A percentile compares a stretch with the other conserved stretches of the same genome.
Conservation (phyloP, 2,888 invertebrate species). For the Xestoiulus laeticollis region DNA sequence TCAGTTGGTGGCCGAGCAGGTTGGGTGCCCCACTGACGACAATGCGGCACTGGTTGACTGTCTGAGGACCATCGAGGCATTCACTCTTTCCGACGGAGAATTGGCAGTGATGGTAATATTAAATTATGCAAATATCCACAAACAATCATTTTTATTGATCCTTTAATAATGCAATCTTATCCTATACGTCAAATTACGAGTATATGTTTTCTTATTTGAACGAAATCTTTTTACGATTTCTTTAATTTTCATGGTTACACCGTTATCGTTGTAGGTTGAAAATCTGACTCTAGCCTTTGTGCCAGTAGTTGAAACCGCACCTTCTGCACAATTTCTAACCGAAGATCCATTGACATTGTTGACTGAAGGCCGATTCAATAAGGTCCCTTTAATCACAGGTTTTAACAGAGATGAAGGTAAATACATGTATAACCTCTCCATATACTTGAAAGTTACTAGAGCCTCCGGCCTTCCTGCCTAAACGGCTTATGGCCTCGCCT, state of each 20-base stretch:
- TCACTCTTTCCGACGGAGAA: neutral
- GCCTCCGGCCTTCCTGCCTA: too few species aligned
- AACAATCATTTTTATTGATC: neutral
- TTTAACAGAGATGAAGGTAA: conserved; percentile 48
- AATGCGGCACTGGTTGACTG: conserved; percentile 45
- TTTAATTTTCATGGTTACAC: neutral
- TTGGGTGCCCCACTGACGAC: conserved; percentile 48
- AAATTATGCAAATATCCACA: neutral
- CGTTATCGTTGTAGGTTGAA: neutral
- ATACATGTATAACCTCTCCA: too few species aligned
- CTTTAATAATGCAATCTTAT: neutral
- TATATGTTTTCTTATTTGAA: neutral
- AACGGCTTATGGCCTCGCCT: too few species aligned
- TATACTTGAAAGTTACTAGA: too few species aligned
- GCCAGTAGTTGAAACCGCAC: conserved; percentile 31
- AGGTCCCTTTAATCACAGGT: conserved; percentile 47
- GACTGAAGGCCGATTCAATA: conserved; percentile 49
- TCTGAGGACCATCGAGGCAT: neutral
- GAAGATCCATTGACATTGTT: conserved; percentile 46
- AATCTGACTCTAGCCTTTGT: conserved; percentile 44
- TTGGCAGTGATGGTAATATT: conserved; percentile 14
- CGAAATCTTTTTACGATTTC: neutral
- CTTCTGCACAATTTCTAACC: neutral
- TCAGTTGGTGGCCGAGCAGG: neutral
- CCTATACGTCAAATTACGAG: too few species aligned